Base-by-base conservation (phyloP, 2,888 invertebrate species). In the Pheosia gnoma region DNA sequence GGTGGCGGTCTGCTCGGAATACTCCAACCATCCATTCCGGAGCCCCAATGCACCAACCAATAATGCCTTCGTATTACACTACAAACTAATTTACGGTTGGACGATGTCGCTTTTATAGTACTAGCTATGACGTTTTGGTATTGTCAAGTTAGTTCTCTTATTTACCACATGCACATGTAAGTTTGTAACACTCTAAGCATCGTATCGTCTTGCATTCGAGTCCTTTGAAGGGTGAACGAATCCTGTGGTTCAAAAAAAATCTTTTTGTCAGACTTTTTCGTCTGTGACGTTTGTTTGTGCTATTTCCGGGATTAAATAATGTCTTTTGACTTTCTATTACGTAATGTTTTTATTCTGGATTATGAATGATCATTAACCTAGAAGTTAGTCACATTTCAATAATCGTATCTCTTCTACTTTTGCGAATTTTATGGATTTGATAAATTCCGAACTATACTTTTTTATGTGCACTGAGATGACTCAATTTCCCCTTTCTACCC, bases 11-110 rank as follows among this genome's bases (percentile, higher is more conserved):
- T 8, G 7, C 7, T 1, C 7, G 4, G 51, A 8, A 5, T 4
- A 37, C 54, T 25, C 25, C n/a, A 55, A 55, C 55, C 55, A 38
- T 8, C n/a, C 39, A 39, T 13, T 55, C 39, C 55, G 55, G n/a
- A 5, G 7, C 55, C 55, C 55, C 39, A 10, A n/a, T 10, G 39
- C 3, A 5, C 4, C 7, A 5, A 5, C 39, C 13, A 55, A 55
- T 11, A n/a, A 55, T 39, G 13, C 38, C 38, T 7, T 39, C 39
- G 36, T 8, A 39, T 55, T 55, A 36, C 5, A 13, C 39, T n/a
- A n/a, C 51, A 11, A 8, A 47, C 9, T 4, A 9, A 47, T 47
- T 11, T 47, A 47, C 47, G 5, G 47, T 47, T 41, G 0, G n/a
- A 5, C n/a, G 47, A 11, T 10, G 43, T 43, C 43, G 43, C 43